These are phyloP conservation scores for Drosophila kurseongensis DNA, from an alignment of 1,140 invertebrate species.

Conservation along the genomic window DNA sequence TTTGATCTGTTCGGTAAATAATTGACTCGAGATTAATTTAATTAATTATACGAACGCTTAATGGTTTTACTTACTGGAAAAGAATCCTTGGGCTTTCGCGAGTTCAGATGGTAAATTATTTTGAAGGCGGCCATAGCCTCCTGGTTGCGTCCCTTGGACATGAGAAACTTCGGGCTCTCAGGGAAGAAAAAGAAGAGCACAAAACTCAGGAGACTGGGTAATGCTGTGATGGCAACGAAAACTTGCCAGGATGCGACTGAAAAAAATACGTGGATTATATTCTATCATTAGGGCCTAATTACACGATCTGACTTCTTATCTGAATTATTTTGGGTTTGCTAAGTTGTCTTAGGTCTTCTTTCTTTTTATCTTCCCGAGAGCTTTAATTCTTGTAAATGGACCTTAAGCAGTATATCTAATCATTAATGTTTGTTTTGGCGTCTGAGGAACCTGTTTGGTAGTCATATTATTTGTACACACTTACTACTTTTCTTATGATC, in stretches of 20 bases:
- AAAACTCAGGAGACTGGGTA: conserved; percentile 88
- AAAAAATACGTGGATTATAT: background rate
- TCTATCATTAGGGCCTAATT: too few species aligned
- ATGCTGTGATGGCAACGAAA: conserved; percentile 88
- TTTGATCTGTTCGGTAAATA: conserved; percentile 45
- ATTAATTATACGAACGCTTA: background rate
- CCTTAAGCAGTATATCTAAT: too few species aligned
- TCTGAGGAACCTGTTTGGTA: background rate
- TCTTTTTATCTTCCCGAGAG: too few species aligned
- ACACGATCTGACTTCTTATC: too few species aligned
- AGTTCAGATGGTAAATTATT: conserved; percentile 85
- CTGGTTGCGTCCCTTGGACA: conserved; percentile 89
- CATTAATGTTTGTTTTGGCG: background rate
- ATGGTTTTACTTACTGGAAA: conserved; percentile 87
- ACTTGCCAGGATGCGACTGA: conserved; percentile 91
- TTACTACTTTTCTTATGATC: background rate
- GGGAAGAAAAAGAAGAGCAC: conserved; percentile 88
- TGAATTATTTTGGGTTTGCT: too few species aligned
- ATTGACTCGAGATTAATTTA: background rate
- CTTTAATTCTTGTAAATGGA: too few species aligned
- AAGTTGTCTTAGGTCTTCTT: too few species aligned
- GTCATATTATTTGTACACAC: background rate
- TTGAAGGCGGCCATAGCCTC: conserved; percentile 86
- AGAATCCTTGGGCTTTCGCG: conserved; percentile 85
- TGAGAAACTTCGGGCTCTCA: conserved; percentile 93